Conservation (phyloP, 2,113 vertebrate species). For the Psephotus haematonotus region DNA sequence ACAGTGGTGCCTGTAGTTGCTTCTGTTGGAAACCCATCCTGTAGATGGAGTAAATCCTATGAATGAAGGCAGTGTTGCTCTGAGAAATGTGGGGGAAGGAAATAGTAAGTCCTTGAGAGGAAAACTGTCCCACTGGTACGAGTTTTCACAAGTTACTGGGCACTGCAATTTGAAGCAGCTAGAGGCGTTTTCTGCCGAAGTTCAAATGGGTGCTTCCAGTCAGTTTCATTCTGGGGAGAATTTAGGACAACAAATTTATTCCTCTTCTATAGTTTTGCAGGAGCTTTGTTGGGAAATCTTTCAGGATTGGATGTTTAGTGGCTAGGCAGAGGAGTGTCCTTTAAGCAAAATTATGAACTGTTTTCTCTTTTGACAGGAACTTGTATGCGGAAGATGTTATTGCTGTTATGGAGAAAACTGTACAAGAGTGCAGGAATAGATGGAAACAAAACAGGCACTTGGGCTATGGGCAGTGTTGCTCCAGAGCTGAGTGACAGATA, state of each 20-base stretch:
- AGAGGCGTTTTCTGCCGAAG: neutral
- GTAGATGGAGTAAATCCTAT: neutral
- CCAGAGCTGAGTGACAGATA: neutral
- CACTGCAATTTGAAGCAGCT: neutral
- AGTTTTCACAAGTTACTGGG: neutral
- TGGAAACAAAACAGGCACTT: fast-evolving
- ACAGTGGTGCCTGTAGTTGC: neutral
- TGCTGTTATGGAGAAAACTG: neutral
- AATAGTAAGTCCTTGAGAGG: neutral
- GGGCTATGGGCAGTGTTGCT: neutral
- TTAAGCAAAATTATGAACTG: neutral
- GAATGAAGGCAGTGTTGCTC: neutral
- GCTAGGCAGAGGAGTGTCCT: neutral
- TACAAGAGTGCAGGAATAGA: neutral
- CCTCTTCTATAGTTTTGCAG: neutral
- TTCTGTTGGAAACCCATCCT: neutral
- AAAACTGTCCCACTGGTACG: neutral
- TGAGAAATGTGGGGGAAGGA: neutral
- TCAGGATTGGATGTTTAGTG: neutral
- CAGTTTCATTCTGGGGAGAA: neutral
- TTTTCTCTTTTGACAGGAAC: neutral
- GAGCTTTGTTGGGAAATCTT: neutral
- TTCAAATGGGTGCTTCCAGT: neutral
- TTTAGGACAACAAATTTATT: neutral
- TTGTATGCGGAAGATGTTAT: neutral